These are phyloP conservation scores for Lepus europaeus DNA, from an alignment of 2,113 vertebrate species.

Conservation along the genomic window DNA sequence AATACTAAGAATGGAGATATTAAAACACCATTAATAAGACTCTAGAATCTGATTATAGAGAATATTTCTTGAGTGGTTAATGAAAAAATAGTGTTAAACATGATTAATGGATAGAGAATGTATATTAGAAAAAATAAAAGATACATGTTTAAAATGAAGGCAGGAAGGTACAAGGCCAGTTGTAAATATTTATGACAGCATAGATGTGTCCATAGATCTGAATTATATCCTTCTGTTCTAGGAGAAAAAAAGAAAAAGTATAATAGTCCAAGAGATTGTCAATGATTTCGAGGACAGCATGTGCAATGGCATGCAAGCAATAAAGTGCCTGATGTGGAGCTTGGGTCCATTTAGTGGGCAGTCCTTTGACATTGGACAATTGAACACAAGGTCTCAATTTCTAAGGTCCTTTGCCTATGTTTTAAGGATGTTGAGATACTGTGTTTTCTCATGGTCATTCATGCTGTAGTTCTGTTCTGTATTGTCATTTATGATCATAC, in stretches of 20 bases:
- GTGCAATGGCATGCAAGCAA: not conserved
- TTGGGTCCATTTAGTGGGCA: not conserved
- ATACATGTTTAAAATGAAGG: not conserved
- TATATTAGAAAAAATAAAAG: not conserved
- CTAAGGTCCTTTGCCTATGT: not conserved
- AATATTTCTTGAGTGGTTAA: not conserved
- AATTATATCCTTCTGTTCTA: not conserved
- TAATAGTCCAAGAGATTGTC: not conserved
- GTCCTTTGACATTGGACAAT: not conserved
- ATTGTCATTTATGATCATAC: slow-evolving; percentile 1
- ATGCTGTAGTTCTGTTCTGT: not conserved
- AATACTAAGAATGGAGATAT: not conserved
- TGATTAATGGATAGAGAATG: not conserved
- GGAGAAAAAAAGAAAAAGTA: not conserved
- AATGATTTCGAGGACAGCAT: not conserved
- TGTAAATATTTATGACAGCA: not conserved
- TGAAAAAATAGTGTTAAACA: not conserved
- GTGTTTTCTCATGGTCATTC: not conserved
- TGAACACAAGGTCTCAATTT: not conserved
- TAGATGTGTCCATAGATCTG: not conserved
- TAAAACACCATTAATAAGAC: not conserved
- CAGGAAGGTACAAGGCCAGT: not conserved
- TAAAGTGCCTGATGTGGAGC: not conserved
- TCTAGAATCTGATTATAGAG: slow-evolving; percentile 38
- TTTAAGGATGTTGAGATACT: not conserved